Base-by-base conservation (phyloP, 2,113 vertebrate genomes). In the Marmota monax region DNA sequence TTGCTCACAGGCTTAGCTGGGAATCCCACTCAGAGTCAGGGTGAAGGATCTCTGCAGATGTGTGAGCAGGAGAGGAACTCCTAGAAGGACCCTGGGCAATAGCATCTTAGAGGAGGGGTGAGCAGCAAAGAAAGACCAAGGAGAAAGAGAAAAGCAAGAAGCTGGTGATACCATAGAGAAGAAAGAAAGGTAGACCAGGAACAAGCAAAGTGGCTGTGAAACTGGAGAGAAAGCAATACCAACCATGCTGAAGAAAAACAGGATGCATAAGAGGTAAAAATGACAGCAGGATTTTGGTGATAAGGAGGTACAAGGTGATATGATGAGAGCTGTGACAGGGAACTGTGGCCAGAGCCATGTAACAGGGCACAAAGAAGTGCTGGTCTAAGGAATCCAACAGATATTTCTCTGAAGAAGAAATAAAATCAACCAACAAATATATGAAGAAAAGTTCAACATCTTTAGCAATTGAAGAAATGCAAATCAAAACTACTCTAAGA, bases 201-300 rank as follows among this genome's bases (percentile, higher is more conserved):
- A 17, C 1, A 51, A 1, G 27, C 4, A n/a, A 69, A 13, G 20
- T 0, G 4, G 10, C 34, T 32, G 61, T 6, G n/a, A 34, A 37
- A 37, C 25, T 25, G n/a, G 45, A n/a, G 27, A n/a, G 18, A 25
- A 48, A 61, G 25, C 0, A 13, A 25, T 32, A 14, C 11, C 29
- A 1, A 10, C 0, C 4, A 20, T n/a, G 34, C 16, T 45, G 9
- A 58, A 53, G 90, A 85, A 58, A 70, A 51, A 51, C 7, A 20
- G 34, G 5, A 8, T 22, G 4, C 4, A 8, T 5, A 10, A 11
- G 29, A 3, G 7, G 51, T 16, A 22, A 45, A 51, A 70, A n/a
- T 12, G 70, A 70, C 39, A 48, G 48, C 8, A 17, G 6, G 5
- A 5, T 8, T 45, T 70, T 51, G 23, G 34, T 18, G 34, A 53